Evolutionary conservation across 2,888 invertebrate species (phyloP).

Genomic region (Lydus trimaculatus): DNA sequence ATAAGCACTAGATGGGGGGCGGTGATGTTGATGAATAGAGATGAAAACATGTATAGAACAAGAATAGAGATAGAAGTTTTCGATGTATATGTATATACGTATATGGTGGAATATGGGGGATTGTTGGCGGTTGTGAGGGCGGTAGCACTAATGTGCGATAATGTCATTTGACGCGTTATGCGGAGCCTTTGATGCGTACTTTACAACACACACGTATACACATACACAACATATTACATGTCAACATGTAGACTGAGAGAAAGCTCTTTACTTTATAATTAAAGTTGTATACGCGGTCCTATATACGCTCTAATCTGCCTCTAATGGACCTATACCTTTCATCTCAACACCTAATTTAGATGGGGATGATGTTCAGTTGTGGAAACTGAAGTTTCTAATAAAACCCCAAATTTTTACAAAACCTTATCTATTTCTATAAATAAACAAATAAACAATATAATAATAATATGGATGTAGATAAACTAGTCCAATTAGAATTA

Average conservation of each 20-base stretch:
- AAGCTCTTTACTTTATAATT: conserved; percentile 54
- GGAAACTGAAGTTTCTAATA: conserved; percentile 21
- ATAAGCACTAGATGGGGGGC: conserved; percentile 25
- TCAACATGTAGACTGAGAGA: background rate
- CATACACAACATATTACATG: conserved; percentile 20
- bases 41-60: background rate
- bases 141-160: conserved; percentile 41
- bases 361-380: conserved; percentile 15
- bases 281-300: conserved; percentile 51
- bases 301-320: conserved; percentile 51
- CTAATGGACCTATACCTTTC: conserved; percentile 55
- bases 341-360: conserved; percentile 49
- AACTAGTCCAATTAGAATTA: background rate
- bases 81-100: background rate
- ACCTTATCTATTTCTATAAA: background rate
- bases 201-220: conserved; percentile 38
- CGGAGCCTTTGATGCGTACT: conserved; percentile 49
- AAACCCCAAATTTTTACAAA: background rate
- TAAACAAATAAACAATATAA: background rate
- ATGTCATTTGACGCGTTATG: conserved; percentile 42
- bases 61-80: background rate
- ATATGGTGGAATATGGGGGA: conserved; percentile 12
- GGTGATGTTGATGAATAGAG: conserved; percentile 1
- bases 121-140: conserved; percentile 26
- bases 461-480: background rate